Evolutionary conservation across 2,797 vertebrate species (phyloP).

Genomic region (Bovichtus variegatus): DNA sequence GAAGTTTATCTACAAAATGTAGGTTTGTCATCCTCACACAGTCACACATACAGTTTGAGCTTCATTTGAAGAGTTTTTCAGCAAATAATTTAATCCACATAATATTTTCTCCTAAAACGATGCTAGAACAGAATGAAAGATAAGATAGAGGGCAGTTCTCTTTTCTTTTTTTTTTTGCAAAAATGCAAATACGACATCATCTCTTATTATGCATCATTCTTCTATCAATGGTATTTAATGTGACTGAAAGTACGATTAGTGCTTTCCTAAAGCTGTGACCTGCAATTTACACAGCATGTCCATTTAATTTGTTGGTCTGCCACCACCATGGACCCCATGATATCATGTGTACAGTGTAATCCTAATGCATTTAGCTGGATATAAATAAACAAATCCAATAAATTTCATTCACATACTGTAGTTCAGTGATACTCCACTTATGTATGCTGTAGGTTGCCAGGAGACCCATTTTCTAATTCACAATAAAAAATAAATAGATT

Average conservation of each 20-base stretch:
- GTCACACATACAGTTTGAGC: not conserved
- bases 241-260: not conserved
- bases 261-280: not conserved
- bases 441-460: too few relatives aligned
- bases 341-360: not conserved
- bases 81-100: not conserved
- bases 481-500: too few relatives aligned
- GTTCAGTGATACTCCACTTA: too few relatives aligned
- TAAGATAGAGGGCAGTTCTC: not conserved
- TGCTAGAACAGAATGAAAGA: not conserved
- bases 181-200: fast-evolving
- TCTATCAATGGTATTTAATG: not conserved
- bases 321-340: not conserved
- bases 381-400: too few relatives aligned
- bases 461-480: too few relatives aligned
- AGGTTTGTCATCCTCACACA: not conserved
- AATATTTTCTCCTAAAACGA: not conserved
- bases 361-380: too few relatives aligned
- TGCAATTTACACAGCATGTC: not conserved
- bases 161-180: not conserved
- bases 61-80: not conserved
- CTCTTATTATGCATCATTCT: not conserved
- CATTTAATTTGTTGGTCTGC: not conserved
- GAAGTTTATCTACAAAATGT: not conserved
- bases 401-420: not conserved